A percentile compares a stretch with the other conserved stretches of the same genome.
These are phyloP conservation scores for Heterodera schachtii DNA, from an alignment of 1,140 invertebrate genomes.

Conservation along the genomic window DNA sequence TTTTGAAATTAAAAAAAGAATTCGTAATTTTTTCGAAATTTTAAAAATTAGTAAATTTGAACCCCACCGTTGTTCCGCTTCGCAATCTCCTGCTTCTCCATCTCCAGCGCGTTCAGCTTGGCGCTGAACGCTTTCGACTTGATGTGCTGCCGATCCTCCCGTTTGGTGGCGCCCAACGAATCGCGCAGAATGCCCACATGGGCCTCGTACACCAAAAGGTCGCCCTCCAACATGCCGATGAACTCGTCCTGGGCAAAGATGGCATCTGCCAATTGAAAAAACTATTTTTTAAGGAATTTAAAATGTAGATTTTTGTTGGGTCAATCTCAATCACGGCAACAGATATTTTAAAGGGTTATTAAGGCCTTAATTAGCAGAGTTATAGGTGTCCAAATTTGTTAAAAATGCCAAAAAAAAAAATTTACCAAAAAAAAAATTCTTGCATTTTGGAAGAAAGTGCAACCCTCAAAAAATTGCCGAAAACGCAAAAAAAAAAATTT, in stretches of 20 bases:
- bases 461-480: too few relatives aligned
- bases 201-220: conserved; percentile 62
- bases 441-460: too few relatives aligned
- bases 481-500: too few relatives aligned
- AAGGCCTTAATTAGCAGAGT: too few relatives aligned
- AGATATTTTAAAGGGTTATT: too few relatives aligned
- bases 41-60: neutral
- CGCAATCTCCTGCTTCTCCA: conserved; percentile 61
- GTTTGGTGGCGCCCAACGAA: conserved; percentile 56
- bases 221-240: conserved; percentile 58
- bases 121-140: conserved; percentile 61
- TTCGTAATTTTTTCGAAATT: too few relatives aligned
- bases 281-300: conserved; percentile 1
- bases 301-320: conserved; percentile 27
- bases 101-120: conserved; percentile 60
- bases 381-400: too few relatives aligned
- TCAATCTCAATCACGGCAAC: too few relatives aligned
- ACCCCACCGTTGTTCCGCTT: conserved; percentile 58
- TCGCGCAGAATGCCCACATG: conserved; percentile 62
- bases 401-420: too few relatives aligned
- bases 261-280: conserved; percentile 43
- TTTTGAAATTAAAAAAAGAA: too few relatives aligned
- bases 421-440: too few relatives aligned
- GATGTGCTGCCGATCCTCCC: conserved; percentile 55
- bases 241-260: conserved; percentile 62